Conservation (phyloP, 2,888 invertebrate species). For the Dolomedes plantarius region DNA sequence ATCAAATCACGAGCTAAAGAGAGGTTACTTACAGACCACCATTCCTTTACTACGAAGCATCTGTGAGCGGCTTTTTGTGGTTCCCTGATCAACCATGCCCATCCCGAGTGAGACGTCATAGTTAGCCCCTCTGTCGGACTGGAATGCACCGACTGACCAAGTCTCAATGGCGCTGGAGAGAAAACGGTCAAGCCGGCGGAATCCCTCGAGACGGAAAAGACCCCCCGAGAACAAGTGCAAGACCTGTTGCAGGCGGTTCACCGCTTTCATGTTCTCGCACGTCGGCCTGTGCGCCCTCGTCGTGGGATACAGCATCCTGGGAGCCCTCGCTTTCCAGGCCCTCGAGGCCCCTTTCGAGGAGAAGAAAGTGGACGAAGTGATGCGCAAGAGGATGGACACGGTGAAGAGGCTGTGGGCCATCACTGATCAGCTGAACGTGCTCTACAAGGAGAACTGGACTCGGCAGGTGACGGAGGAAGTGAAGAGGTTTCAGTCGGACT, state of each 20-base stretch:
- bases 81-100: too few relatives aligned
- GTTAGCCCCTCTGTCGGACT: not conserved
- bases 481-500: conserved; percentile 82
- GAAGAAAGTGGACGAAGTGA: conserved; percentile 78
- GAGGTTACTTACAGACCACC: too few relatives aligned
- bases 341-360: conserved; percentile 74
- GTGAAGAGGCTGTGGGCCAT: conserved; percentile 87
- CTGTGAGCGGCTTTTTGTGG: too few relatives aligned
- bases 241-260: conserved; percentile 86
- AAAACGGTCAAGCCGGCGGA: conserved; percentile 44
- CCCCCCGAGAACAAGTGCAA: conserved; percentile 80
- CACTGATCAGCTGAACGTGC: conserved; percentile 83
- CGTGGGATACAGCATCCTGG: conserved; percentile 91
- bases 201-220: not conserved
- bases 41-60: too few relatives aligned
- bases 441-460: conserved; percentile 84
- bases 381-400: conserved; percentile 80
- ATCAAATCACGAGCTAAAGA: too few relatives aligned
- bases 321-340: conserved; percentile 89
- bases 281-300: conserved; percentile 95
- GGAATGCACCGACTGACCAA: not conserved
- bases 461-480: conserved; percentile 82
- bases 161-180: conserved; percentile 47
- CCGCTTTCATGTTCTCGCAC: conserved; percentile 97
- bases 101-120: too few relatives aligned